Conservation (phyloP, 2,888 invertebrate species). For the Tetheella fluctuosa region DNA sequence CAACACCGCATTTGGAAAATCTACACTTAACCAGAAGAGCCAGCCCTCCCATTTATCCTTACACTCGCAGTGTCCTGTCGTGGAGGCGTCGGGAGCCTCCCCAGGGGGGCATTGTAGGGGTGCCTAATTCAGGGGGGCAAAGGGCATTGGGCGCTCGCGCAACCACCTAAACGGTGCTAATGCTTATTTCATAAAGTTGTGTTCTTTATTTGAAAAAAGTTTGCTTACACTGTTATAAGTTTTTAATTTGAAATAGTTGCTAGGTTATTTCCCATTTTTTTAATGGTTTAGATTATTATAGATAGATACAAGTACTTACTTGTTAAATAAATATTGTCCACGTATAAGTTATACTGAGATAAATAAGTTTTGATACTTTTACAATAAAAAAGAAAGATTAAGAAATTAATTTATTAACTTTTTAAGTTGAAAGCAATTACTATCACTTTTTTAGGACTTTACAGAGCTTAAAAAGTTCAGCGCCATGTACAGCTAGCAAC, state of each 20-base stretch:
- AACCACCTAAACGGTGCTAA: conserved; percentile 62
- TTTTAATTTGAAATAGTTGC: neutral
- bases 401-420: too few species aligned
- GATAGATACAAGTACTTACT: too few species aligned
- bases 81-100: conserved; percentile 40
- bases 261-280: too few species aligned
- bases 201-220: conserved; percentile 40
- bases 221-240: conserved; percentile 14
- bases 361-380: too few species aligned
- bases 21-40: conserved; percentile 84
- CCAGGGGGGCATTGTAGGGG: conserved; percentile 34
- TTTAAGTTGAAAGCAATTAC: too few species aligned
- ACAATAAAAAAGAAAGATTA: too few species aligned
- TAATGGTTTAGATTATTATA: too few species aligned
- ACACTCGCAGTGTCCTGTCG: conserved; percentile 78
- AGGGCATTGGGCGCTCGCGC: conserved; percentile 75
- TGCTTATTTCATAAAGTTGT: conserved; percentile 63
- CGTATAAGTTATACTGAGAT: too few species aligned
- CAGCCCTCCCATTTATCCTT: conserved; percentile 85
- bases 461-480: too few species aligned
- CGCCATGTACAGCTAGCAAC: conserved; percentile 11
- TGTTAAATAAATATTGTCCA: too few species aligned
- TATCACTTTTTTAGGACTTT: too few species aligned
- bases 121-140: conserved; percentile 71
- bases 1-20: conserved; percentile 85